These are phyloP conservation scores for Frankliniella intonsa DNA, from an alignment of 2,888 invertebrate genomes.

Conservation along the genomic window DNA sequence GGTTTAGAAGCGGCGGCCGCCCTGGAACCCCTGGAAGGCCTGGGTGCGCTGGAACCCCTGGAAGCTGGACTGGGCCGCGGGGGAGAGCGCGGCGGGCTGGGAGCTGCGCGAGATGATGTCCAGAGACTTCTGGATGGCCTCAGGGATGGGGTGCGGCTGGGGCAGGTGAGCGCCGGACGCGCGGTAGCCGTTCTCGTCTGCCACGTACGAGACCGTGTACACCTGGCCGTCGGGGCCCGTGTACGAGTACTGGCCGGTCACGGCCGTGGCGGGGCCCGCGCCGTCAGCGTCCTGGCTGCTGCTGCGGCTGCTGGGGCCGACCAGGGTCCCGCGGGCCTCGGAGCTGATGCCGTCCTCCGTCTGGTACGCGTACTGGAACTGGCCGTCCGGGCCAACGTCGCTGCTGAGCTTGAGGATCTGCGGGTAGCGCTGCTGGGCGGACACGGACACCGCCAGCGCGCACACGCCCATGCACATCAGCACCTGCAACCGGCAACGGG, in stretches of 20 bases:
- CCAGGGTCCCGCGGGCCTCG: conserved; percentile 7
- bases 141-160: conserved; percentile 38
- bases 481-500: background rate
- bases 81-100: no score
- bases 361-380: conserved; percentile 11
- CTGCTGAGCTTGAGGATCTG: background rate
- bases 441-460: background rate
- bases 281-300: background rate
- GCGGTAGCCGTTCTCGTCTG: conserved; percentile 39
- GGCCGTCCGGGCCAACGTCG: background rate
- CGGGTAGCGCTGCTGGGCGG: background rate
- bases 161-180: conserved; percentile 39
- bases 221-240: conserved; percentile 35
- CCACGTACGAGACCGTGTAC: conserved; percentile 36
- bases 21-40: background rate
- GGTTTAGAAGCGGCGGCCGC: no score
- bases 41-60: background rate
- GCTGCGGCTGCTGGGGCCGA: background rate
- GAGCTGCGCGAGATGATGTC: background rate
- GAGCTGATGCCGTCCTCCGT: conserved; percentile 18
- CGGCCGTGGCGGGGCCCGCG: conserved; percentile 15
- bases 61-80: no score
- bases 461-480: background rate
- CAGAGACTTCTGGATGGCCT: conserved; percentile 37
- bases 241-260: conserved; percentile 34